A percentile compares a stretch with the other conserved stretches of the same genome.
phyloP scores from a whole-genome alignment of 2,888 invertebrate species.

The Schrankia costaestrigalis region DNA sequence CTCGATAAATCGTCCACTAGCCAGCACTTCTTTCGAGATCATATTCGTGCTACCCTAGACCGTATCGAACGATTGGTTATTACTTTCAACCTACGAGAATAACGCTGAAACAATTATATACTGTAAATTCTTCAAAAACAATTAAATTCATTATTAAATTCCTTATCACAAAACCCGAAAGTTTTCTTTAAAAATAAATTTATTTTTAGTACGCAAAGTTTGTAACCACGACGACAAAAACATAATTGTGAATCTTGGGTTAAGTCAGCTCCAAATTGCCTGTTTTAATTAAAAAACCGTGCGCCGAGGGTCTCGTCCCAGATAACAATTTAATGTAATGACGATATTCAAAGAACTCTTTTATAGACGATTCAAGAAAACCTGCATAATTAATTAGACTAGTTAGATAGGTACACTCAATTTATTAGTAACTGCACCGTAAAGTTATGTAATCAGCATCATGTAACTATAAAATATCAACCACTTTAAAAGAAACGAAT shows the following conservation, averaged over 20 bases:
- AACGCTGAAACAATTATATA: constrained; percentile 7
- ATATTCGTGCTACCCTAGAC: too few species aligned
- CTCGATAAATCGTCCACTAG: constrained; percentile 51
- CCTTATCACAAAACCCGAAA: constrained; percentile 21
- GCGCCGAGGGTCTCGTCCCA: constrained; percentile 57
- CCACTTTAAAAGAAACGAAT: too few species aligned
- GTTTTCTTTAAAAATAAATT: constrained; percentile 37
- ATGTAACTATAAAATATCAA: too few species aligned
- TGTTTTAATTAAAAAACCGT: constrained; percentile 71
- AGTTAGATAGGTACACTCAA: too few species aligned
- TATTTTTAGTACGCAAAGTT: constrained; percentile 41
- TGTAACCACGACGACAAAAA: constrained; percentile 48
- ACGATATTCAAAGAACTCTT: constrained; percentile 63
- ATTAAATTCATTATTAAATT: constrained; percentile 26
- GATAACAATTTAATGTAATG: constrained; percentile 72
- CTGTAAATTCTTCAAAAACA: constrained; percentile 14
- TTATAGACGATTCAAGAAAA: constrained; percentile 58
- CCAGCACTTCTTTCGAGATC: constrained; percentile 35
- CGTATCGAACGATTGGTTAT: too few species aligned
- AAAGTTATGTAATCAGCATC: too few species aligned
- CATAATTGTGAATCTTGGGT: constrained; percentile 60
- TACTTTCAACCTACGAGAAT: too few species aligned
- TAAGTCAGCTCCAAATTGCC: constrained; percentile 64
- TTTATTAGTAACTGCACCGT: too few species aligned
- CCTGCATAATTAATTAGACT: constrained; percentile 61